Conservation (phyloP, 2,888 invertebrate genomes). For the Stramonita haemastoma region DNA sequence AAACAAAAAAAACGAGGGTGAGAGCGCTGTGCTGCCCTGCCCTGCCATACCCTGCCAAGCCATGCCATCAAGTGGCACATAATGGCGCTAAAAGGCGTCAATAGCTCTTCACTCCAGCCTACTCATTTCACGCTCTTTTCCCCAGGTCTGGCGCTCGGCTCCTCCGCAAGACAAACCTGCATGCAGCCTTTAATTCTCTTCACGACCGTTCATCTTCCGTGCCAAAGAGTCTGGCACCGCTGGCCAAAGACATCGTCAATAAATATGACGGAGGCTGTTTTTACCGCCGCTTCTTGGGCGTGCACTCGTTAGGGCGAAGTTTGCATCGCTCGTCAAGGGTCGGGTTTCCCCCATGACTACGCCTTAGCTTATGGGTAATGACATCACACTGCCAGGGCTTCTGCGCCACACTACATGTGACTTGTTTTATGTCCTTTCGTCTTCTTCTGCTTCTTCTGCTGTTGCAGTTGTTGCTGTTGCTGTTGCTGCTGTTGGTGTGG, state of each 20-base stretch:
- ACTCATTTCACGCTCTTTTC: too few species aligned
- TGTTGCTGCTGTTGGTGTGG: not conserved
- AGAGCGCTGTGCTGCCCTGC: too few species aligned
- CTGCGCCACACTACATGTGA: not conserved
- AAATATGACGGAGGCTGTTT: not conserved
- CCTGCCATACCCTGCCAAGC: too few species aligned
- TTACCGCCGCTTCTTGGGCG: not conserved
- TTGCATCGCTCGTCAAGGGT: not conserved
- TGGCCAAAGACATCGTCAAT: not conserved
- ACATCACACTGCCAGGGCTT: not conserved
- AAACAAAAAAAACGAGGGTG: too few species aligned
- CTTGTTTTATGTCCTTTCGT: not conserved
- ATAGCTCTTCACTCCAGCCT: too few species aligned
- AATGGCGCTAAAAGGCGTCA: too few species aligned
- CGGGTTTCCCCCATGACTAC: not conserved
- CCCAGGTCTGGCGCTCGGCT: too few species aligned
- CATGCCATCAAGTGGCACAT: too few species aligned
- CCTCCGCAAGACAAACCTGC: too few species aligned
- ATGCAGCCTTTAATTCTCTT: too few species aligned
- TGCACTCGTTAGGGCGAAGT: not conserved
- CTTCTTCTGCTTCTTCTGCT: not conserved
- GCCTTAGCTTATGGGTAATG: constrained; percentile 9
- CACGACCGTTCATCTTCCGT: not conserved
- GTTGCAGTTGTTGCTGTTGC: not conserved
- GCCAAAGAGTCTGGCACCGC: not conserved